Conservation (phyloP, 2,797 vertebrate genomes). For the Parotocinclus haroldoi region DNA sequence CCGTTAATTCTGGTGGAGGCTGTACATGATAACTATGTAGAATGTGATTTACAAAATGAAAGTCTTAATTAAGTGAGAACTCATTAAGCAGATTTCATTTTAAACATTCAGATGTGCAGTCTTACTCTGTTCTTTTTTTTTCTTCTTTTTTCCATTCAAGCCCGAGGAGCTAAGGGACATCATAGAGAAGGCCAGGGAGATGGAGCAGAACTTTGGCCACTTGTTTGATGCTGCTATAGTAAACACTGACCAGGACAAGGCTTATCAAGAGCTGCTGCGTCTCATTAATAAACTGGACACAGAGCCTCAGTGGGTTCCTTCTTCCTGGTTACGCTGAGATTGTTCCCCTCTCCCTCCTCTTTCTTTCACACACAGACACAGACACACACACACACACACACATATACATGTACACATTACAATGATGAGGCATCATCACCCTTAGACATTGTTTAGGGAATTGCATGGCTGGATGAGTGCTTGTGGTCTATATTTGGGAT, state of each 20-base stretch:
- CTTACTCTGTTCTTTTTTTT: too few species aligned
- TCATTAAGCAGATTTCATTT: too few species aligned
- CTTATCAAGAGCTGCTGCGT: conserved; percentile 85
- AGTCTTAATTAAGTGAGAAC: too few species aligned
- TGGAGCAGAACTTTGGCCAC: conserved; percentile 96
- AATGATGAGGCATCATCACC: conserved; percentile 13
- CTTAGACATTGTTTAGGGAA: too few species aligned
- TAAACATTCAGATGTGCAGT: too few species aligned
- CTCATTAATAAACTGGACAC: conserved; percentile 98
- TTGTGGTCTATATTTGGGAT: conserved; percentile 28
- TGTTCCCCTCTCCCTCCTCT: too few species aligned
- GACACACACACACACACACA: conserved; percentile 16
- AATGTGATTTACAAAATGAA: too few species aligned
- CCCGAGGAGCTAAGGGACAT: conserved; percentile 86
- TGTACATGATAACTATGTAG: too few species aligned
- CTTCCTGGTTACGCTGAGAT: conserved; percentile 87
- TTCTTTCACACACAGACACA: neutral
- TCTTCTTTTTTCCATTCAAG: conserved; percentile 42
- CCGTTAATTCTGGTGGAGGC: too few species aligned
- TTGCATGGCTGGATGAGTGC: neutral
- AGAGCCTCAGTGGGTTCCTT: conserved; percentile 96
- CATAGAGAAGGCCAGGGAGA: conserved; percentile 95
- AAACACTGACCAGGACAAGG: conserved; percentile 92
- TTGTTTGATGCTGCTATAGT: conserved; percentile 92
- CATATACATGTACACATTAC: conserved; percentile 9